Conservation (phyloP, 2,888 invertebrate species). For the Drosophila prostipennis region DNA sequence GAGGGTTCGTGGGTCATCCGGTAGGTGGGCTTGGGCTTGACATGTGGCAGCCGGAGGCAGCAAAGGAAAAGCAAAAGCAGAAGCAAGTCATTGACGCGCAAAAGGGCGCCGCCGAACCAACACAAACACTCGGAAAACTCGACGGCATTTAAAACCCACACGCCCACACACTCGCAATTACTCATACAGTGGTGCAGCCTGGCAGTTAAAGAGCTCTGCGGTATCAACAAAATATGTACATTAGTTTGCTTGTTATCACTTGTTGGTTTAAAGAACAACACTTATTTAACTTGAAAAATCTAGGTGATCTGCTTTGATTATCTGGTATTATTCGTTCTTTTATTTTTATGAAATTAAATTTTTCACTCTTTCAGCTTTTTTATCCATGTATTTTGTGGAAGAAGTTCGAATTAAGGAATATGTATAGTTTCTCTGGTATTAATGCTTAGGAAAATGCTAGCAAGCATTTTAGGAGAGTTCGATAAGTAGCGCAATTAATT, state of each 20-base stretch:
- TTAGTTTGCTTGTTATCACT: not conserved
- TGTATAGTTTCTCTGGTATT: no score
- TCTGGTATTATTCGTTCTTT: no score
- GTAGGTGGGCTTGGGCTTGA: slow-evolving; percentile 39
- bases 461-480: not conserved
- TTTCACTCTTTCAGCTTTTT: no score
- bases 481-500: not conserved
- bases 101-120: slow-evolving; percentile 41
- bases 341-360: no score
- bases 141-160: slow-evolving; percentile 44
- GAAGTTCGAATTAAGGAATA: no score
- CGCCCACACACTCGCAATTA: slow-evolving; percentile 30
- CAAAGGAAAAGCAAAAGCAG: slow-evolving; percentile 42
- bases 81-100: slow-evolving; percentile 64
- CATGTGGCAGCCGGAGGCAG: slow-evolving; percentile 54
- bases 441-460: not conserved
- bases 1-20: slow-evolving; percentile 39
- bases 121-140: slow-evolving; percentile 31
- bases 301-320: no score
- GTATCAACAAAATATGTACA: not conserved
- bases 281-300: no score
- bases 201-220: not conserved
- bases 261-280: no score
- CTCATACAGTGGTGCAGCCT: slow-evolving; percentile 18
- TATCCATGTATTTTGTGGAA: no score